Evolutionary conservation across 2,113 vertebrate species (phyloP).

Genomic region (Callionymus lyra): DNA sequence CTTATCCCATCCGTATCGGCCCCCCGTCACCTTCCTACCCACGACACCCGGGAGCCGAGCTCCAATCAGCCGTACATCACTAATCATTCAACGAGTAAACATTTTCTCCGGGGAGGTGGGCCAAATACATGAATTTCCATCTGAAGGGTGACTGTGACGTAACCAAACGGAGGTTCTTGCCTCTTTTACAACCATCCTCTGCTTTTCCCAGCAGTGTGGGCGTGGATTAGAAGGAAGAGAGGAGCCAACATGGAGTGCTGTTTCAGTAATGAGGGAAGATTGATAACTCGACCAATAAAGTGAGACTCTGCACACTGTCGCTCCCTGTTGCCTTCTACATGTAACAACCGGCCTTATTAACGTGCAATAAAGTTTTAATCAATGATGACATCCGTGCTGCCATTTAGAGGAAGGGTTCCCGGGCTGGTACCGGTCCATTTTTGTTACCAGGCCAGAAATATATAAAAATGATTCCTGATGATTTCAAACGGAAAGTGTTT

Average conservation of each 20-base stretch:
- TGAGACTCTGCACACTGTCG: neutral
- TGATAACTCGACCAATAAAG: neutral
- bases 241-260: neutral
- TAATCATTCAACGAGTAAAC: slow-evolving; percentile 33
- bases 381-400: too few species aligned
- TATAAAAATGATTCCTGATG: too few species aligned
- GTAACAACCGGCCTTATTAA: neutral
- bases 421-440: too few species aligned
- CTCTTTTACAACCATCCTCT: slow-evolving; percentile 5
- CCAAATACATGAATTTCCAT: slow-evolving; percentile 56
- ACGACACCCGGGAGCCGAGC: slow-evolving; percentile 10
- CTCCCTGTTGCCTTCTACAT: neutral
- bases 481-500: too few species aligned
- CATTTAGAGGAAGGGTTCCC: too few species aligned
- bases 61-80: too few species aligned
- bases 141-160: slow-evolving; percentile 34
- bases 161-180: slow-evolving; percentile 38
- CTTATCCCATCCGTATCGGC: neutral
- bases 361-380: too few species aligned
- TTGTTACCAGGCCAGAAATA: too few species aligned
- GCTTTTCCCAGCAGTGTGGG: slow-evolving; percentile 16
- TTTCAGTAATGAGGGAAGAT: too few species aligned
- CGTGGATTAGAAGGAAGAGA: slow-evolving; percentile 14
- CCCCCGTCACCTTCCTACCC: neutral
- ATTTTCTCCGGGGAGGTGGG: slow-evolving; percentile 27